Base-by-base conservation (phyloP, 2,113 vertebrate genomes). In the Diadophis punctatus region DNA sequence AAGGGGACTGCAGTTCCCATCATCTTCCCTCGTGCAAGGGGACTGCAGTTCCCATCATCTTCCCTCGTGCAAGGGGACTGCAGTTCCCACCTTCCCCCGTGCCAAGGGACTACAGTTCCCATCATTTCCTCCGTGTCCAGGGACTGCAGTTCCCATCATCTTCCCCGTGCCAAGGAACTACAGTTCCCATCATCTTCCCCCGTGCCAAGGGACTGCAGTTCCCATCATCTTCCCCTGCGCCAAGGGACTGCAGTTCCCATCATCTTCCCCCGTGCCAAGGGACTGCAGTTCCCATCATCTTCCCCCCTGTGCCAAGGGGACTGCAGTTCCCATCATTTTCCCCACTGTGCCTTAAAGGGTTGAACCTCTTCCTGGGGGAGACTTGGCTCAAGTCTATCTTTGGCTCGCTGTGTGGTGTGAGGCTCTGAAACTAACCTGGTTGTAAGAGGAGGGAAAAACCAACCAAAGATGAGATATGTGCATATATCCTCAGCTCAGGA, bases 371-470 rank as follows among this genome's bases (percentile, higher is more conserved):
- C 34, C 16, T 39, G 68, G n/a, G 34, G 68, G n/a, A 39, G 20
- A 43, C 34, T 39, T 39, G 74, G 34, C 18, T 22, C 18, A 43
- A 80, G 18, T 22, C 74, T 39, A 22, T 22, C 34, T 6, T 80
- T 80, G n/a, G 84, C 43, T 85, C 3, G 0, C 84, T 86, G 43
- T 22, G 43, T 48, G 84, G 46, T 14, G 39, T 43, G 34, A 39
- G 34, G 8, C 43, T 27, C 84, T 25, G 39, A 85, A 46, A 25
- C 84, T 10, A 85, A 85, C 84, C 84, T 85, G 43, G 9, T 46
- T 86, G 3, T 11, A 46, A 86, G 84, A 23, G 9, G 0, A 0
- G 18, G 39, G 0, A 1, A 0, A 6, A 48, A 43, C 2, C 23
- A 60, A 60, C 58, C 11, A 46, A 27, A 48, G 23, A 43, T 9